Conservation (phyloP, 2,797 vertebrate genomes). For the Choloepus didactylus region DNA sequence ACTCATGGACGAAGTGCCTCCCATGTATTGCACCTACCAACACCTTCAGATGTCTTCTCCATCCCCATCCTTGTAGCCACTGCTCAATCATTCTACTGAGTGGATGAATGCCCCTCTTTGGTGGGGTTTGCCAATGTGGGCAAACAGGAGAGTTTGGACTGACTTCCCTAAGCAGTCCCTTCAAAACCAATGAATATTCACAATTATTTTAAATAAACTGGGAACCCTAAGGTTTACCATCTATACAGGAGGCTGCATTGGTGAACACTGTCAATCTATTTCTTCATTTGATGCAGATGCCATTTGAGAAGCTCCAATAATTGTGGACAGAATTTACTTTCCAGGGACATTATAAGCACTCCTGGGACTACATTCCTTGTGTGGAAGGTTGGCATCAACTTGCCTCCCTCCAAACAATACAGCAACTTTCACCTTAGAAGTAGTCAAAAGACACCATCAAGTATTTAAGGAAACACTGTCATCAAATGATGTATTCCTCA, state of each 20-base stretch:
- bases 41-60: no score
- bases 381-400: background rate
- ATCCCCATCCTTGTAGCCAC: no score
- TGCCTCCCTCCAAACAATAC: background rate
- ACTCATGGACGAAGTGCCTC: no score
- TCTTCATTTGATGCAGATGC: accelerated
- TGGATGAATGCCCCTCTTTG: no score
- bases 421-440: background rate
- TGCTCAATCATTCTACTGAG: no score
- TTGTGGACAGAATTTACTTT: accelerated
- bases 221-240: background rate
- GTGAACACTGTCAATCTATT: accelerated
- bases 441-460: background rate
- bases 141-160: no score
- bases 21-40: no score
- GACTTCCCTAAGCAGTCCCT: no score
- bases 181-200: no score
- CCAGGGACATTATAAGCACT: no score
- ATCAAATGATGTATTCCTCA: background rate
- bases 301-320: background rate
- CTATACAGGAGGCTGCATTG: no score
- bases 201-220: background rate
- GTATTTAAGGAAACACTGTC: background rate
- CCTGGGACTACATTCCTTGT: background rate
- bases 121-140: no score